These are phyloP conservation scores for Melanophora roralis DNA, from an alignment of 2,888 invertebrate genomes.

Conservation along the genomic window DNA sequence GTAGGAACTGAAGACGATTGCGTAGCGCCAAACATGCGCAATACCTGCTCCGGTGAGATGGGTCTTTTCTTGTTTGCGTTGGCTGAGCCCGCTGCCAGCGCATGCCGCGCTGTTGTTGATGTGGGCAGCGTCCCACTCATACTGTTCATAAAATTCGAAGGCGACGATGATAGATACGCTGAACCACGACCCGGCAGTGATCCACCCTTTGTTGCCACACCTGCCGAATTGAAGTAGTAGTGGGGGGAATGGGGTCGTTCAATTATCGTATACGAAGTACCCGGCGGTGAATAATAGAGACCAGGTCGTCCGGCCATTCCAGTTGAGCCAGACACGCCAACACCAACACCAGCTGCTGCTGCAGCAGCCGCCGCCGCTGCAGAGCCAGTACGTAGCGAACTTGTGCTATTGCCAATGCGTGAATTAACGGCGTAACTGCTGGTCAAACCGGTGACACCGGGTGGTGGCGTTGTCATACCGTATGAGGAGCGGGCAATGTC, in stretches of 20 bases:
- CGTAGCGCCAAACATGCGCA: slow-evolving; percentile 81
- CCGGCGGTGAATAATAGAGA: slow-evolving; percentile 91
- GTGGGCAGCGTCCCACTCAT: slow-evolving; percentile 75
- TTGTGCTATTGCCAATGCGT: slow-evolving; percentile 77
- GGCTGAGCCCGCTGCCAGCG: slow-evolving; percentile 71
- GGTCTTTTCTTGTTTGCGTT: slow-evolving; percentile 82
- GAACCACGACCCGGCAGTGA: slow-evolving; percentile 79
- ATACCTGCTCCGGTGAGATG: slow-evolving; percentile 90
- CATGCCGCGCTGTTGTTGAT: slow-evolving; percentile 76
- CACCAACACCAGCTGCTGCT: slow-evolving; percentile 29
- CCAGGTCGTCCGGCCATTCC: slow-evolving; percentile 80
- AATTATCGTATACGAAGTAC: slow-evolving; percentile 92
- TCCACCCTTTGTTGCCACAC: slow-evolving; percentile 76
- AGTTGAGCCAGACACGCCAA: slow-evolving; percentile 36
- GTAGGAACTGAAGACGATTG: slow-evolving; percentile 79
- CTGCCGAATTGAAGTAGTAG: slow-evolving; percentile 78
- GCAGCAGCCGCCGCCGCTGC: slow-evolving; percentile 71
- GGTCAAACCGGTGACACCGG: slow-evolving; percentile 67
- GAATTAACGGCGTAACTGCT: slow-evolving; percentile 71
- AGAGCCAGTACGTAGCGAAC: slow-evolving; percentile 77
- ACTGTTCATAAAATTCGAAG: slow-evolving; percentile 79
- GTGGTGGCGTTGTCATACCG: slow-evolving; percentile 72
- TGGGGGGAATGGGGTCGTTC: slow-evolving; percentile 86
- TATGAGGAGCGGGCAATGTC: slow-evolving; percentile 72
- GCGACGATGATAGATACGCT: slow-evolving; percentile 84